Evolutionary conservation across 2,113 vertebrate genomes (phyloP), one percentile per base, ranked within the genome.

Genomic region (Cairina moschata): DNA sequence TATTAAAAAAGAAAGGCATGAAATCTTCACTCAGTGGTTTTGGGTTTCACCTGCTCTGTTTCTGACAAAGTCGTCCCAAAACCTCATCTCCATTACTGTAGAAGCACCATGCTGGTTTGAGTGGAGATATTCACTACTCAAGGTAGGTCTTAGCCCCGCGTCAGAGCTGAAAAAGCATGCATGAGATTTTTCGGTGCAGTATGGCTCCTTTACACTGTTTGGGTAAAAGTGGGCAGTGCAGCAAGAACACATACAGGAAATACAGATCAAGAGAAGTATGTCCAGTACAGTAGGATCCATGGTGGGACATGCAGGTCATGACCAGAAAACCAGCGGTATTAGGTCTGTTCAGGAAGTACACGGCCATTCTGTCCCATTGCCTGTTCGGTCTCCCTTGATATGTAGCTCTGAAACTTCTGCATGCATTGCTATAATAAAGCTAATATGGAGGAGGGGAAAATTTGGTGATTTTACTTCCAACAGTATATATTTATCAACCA

Each of bases 111-210:
- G 11, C 31, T 69, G 22, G 25, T 12, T 71, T 48, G 44, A 90
- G 22, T 12, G n/a, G n/a, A 71, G 67, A 40, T 34, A 52, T 7
- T 50, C 23, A 3, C 25, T 72, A 31, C 48, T 36, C 0, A 0
- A 26, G 71, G 16, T 11, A 11, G 48, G 21, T 50, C 48, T 50
- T 50, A 50, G 48, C 9, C 5, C 8, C 44, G 80, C 58, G 14
- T 83, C 16, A 32, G 18, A 63, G 40, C 9, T 56, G 82, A 83
- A 72, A 78, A 65, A 31, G 4, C 16, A 16, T 20, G 59, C 40
- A 66, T 31, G 38, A 86, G 8, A 17, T 63, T 93, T 79, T 81
- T 71, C 46, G 71, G 1, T 46, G 40, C 48, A 5, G 1, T 32
- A 23, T 32, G 15, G 22, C 28, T 82, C 13, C 16, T 86, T 93